A percentile compares a stretch with the other conserved stretches of the same genome.
These are phyloP conservation scores for Ctenosaura bakeri DNA, from an alignment of 2,797 vertebrate species.

Conservation along the genomic window DNA sequence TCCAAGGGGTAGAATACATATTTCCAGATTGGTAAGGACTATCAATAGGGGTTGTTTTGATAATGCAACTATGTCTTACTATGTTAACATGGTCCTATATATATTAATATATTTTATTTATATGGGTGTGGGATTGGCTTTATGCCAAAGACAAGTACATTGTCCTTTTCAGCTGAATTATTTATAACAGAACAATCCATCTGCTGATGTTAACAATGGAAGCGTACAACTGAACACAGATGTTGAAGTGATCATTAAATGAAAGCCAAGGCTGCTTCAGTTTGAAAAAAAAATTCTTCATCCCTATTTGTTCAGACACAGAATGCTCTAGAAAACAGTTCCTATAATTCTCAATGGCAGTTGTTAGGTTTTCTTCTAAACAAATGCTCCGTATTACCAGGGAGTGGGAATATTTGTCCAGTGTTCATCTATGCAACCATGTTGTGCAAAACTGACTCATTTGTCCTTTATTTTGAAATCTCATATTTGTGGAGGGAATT, in stretches of 20 bases:
- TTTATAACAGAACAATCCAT: conserved; percentile 46
- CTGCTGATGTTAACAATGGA: conserved; percentile 30
- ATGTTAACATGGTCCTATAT: background rate
- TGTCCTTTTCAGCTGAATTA: conserved; percentile 46
- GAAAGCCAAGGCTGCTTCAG: background rate
- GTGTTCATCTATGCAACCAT: background rate
- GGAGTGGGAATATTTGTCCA: background rate
- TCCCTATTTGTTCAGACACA: conserved; percentile 21
- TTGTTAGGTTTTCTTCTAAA: conserved; percentile 39
- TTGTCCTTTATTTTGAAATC: conserved; percentile 6
- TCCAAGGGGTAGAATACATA: background rate
- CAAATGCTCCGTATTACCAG: conserved; percentile 14
- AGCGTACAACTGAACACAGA: background rate
- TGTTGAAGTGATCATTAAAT: conserved; percentile 15
- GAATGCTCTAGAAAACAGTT: conserved; percentile 21
- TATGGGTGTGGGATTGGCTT: conserved; percentile 13
- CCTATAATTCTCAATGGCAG: conserved; percentile 3
- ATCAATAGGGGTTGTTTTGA: conserved; percentile 36
- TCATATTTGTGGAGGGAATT: conserved; percentile 1
- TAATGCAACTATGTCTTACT: conserved; percentile 38
- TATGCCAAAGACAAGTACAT: conserved; percentile 23
- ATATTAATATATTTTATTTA: conserved; percentile 31
- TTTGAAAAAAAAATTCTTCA: background rate
- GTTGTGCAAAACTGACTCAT: conserved; percentile 26
- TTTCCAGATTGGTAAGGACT: conserved; percentile 39